phyloP scores from a whole-genome alignment of 2,113 vertebrate species.

The Gulo gulo region DNA sequence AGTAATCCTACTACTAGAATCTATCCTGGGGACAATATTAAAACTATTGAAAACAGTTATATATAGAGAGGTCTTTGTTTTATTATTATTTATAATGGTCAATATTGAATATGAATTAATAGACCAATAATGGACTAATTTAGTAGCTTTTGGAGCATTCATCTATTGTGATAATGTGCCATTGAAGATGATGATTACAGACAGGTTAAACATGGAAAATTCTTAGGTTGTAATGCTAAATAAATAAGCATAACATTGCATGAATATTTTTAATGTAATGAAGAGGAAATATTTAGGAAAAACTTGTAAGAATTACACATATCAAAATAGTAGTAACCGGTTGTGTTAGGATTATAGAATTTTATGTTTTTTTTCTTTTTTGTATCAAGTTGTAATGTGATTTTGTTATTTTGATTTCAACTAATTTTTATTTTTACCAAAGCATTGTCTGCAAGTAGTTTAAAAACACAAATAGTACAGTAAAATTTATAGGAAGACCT shows the following conservation, averaged over 20 bases:
- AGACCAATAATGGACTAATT: not conserved
- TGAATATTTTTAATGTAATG: not conserved
- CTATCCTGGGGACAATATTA: not conserved
- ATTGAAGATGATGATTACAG: not conserved
- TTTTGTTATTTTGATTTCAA: not conserved
- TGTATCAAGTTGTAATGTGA: not conserved
- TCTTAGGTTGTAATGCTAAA: not conserved
- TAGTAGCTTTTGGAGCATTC: not conserved
- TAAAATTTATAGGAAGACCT: not conserved
- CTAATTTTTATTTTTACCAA: not conserved
- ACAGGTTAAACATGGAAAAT: not conserved
- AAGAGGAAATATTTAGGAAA: not conserved
- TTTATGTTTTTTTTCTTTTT: not conserved
- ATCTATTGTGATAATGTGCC: not conserved
- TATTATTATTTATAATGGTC: not conserved
- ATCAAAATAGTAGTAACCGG: not conserved
- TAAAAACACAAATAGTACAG: not conserved
- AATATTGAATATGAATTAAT: not conserved
- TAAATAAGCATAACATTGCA: not conserved
- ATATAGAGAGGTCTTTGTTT: not conserved
- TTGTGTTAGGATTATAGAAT: not conserved
- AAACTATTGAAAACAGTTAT: not conserved
- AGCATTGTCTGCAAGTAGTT: not conserved
- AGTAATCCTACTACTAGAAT: not conserved
- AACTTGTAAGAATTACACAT: not conserved